Percentiles rank a stretch among this genome's conserved stretches.
Evolutionary conservation across 2,888 invertebrate species (phyloP).

Genomic region (Baccha elongata): DNA sequence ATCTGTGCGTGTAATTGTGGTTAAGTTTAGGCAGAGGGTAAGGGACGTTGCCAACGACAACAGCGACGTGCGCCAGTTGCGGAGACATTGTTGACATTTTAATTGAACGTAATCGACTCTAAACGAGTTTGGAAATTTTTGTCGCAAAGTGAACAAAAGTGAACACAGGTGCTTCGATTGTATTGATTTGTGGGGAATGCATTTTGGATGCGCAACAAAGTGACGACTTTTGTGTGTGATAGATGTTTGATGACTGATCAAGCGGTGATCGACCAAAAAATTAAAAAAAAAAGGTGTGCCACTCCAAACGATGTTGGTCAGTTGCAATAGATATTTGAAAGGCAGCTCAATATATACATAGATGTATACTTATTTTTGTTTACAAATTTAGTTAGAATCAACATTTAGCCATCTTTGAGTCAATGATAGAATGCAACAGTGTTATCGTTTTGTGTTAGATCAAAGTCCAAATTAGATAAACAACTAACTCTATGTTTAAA

Average conservation of each 20-base stretch:
- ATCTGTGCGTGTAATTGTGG: constrained; percentile 60
- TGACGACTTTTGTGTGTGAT: constrained; percentile 11
- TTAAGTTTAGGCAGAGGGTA: constrained; percentile 22
- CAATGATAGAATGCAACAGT: constrained; percentile 1
- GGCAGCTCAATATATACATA: background rate
- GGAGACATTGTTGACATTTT: constrained; percentile 69
- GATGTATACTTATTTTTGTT: constrained; percentile 44
- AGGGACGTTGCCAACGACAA: constrained; percentile 75
- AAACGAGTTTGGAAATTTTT: constrained; percentile 45
- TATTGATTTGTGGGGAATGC: constrained; percentile 16
- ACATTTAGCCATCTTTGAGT: background rate
- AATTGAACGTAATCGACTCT: constrained; percentile 64
- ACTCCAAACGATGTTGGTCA: constrained; percentile 18
- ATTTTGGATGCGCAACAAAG: constrained; percentile 63
- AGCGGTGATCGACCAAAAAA: constrained; percentile 63
- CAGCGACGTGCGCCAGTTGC: constrained; percentile 55
- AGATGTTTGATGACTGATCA: constrained; percentile 28
- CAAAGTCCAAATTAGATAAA: constrained; percentile 8
- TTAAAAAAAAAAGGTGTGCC: constrained; percentile 62
- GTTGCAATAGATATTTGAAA: constrained; percentile 42
- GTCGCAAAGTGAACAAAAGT: constrained; percentile 17
- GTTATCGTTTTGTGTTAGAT: background rate
- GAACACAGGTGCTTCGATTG: constrained; percentile 56
- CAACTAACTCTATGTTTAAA: background rate
- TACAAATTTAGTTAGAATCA: constrained; percentile 14